These are phyloP conservation scores for Plagodis pulveraria DNA, from an alignment of 2,888 invertebrate genomes.

Conservation along the genomic window DNA sequence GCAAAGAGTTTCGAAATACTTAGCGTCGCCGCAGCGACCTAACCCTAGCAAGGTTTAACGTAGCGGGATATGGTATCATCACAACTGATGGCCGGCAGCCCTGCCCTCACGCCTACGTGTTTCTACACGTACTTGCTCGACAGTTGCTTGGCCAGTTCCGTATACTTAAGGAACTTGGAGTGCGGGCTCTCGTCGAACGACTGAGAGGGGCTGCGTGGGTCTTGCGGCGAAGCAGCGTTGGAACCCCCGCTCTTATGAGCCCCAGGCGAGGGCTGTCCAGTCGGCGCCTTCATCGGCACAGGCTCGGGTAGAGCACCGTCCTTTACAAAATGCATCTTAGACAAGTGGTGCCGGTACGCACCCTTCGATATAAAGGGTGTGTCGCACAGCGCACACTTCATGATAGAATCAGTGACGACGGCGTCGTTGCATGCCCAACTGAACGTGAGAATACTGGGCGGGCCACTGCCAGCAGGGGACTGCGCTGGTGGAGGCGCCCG, in stretches of 20 bases:
- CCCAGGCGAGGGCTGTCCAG: slow-evolving; percentile 74
- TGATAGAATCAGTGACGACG: slow-evolving; percentile 94
- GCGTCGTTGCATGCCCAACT: slow-evolving; percentile 98
- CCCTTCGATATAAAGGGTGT: slow-evolving; percentile 98
- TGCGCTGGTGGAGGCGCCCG: slow-evolving; percentile 80
- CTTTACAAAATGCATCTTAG: slow-evolving; percentile 97
- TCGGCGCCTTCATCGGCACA: slow-evolving; percentile 85
- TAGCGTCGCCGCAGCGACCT: slow-evolving; percentile 81
- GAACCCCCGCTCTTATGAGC: slow-evolving; percentile 73
- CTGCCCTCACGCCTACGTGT: not conserved
- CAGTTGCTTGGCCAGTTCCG: slow-evolving; percentile 98
- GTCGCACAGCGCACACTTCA: slow-evolving; percentile 98
- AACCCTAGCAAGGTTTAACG: slow-evolving; percentile 81
- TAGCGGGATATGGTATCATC: slow-evolving; percentile 93
- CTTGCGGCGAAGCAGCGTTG: slow-evolving; percentile 79
- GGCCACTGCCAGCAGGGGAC: slow-evolving; percentile 85
- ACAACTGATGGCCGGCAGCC: slow-evolving; percentile 72
- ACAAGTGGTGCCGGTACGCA: slow-evolving; percentile 97
- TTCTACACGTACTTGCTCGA: slow-evolving; percentile 97
- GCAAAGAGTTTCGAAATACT: slow-evolving; percentile 85
- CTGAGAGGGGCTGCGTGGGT: slow-evolving; percentile 85
- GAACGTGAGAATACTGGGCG: slow-evolving; percentile 94
- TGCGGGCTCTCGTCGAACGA: slow-evolving; percentile 96
- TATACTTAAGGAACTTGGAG: slow-evolving; percentile 99
- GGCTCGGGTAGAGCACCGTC: slow-evolving; percentile 94